These are phyloP conservation scores for Xenotilapia flavipinnis DNA, from an alignment of 2,113 vertebrate species.

Conservation along the genomic window DNA sequence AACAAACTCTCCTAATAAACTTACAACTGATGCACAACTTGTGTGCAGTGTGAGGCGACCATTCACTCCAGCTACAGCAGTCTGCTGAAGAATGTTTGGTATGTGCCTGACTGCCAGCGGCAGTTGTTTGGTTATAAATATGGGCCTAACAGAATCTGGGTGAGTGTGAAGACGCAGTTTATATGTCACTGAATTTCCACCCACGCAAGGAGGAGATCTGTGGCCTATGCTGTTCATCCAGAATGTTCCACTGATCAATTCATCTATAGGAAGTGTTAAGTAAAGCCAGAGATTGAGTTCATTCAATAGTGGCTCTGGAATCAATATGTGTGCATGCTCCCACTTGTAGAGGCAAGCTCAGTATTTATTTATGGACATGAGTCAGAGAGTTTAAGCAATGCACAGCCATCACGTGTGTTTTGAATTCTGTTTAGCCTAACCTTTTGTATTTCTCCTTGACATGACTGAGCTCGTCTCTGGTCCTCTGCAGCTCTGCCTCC, in stretches of 20 bases:
- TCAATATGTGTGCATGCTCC: not conserved
- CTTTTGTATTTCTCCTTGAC: constrained; percentile 72
- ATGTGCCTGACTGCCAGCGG: constrained; percentile 6
- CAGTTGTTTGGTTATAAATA: constrained; percentile 3
- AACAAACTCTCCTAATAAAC: not conserved
- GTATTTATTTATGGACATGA: not conserved
- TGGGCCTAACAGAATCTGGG: not conserved
- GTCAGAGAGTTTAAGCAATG: not conserved
- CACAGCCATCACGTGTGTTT: not conserved
- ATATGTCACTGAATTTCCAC: not conserved
- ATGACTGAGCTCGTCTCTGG: constrained; percentile 61
- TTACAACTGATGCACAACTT: not conserved
- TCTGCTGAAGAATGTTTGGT: constrained; percentile 4
- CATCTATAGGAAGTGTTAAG: not conserved
- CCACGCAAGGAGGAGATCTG: not conserved
- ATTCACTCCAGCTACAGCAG: constrained; percentile 20
- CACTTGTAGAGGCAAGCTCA: not conserved
- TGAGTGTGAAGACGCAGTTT: not conserved
- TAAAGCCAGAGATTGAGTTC: not conserved
- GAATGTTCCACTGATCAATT: constrained; percentile 20
- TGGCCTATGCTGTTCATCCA: not conserved
- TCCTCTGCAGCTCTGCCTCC: constrained; percentile 65
- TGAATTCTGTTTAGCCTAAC: not conserved
- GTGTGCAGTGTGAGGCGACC: not conserved
- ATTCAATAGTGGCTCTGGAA: not conserved